Evolutionary conservation across 2,797 vertebrate genomes (phyloP).

Genomic region (Pipistrellus nathusii): DNA sequence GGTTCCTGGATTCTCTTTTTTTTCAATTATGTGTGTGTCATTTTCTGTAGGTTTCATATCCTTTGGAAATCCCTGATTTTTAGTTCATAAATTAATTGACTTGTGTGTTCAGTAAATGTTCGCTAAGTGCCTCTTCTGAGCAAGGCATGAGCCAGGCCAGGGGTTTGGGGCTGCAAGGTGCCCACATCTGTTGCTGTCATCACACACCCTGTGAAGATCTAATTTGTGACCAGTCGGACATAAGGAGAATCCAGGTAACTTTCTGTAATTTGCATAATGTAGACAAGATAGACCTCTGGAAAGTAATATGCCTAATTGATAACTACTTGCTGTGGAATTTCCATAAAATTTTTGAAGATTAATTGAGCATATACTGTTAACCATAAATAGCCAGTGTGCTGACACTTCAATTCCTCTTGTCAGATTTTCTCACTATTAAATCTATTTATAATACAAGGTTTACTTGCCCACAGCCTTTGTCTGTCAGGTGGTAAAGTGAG

Average conservation of each 20-base stretch:
- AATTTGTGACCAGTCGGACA: background rate
- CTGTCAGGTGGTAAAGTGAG: background rate
- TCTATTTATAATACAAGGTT: background rate
- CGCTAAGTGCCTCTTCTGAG: background rate
- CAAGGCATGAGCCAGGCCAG: background rate
- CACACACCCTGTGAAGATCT: background rate
- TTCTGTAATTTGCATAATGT: background rate
- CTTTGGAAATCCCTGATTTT: background rate
- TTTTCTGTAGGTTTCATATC: background rate
- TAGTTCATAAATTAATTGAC: background rate
- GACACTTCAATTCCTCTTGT: background rate
- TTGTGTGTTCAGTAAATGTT: background rate
- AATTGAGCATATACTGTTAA: background rate
- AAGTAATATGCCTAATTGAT: background rate
- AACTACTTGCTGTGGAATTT: slow-evolving; percentile 22
- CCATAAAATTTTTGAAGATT: background rate
- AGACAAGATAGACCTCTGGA: background rate
- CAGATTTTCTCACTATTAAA: background rate
- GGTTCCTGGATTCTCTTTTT: background rate
- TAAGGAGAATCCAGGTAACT: background rate
- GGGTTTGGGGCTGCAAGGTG: background rate
- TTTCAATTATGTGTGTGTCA: background rate
- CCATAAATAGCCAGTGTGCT: background rate
- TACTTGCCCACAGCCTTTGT: background rate
- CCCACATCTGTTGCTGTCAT: background rate